Percentiles rank a stretch among this genome's conserved stretches.
These are phyloP conservation scores for Philhelius pedissequus DNA, from an alignment of 2,888 invertebrate species.

Conservation along the genomic window DNA sequence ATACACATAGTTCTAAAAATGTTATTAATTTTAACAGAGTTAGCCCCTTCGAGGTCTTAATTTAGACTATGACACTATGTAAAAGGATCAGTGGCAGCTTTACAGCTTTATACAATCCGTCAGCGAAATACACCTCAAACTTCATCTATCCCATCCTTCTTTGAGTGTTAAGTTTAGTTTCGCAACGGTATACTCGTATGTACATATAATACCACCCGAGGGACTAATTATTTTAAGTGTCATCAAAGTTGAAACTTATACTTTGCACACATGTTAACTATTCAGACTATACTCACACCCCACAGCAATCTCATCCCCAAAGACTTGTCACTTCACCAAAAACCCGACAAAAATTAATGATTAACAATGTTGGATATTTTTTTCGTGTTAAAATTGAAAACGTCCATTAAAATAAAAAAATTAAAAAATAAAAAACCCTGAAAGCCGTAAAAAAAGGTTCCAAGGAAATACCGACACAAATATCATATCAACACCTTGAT, in stretches of 20 bases:
- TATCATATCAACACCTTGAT: slow-evolving; percentile 42
- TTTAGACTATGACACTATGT: not conserved
- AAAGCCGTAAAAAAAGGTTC: not conserved
- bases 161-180: not conserved
- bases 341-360: not conserved
- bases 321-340: not conserved
- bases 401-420: slow-evolving; percentile 12
- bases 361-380: not conserved
- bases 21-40: slow-evolving; percentile 42
- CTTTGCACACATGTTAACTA: not conserved
- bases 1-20: not conserved
- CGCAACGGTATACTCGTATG: not conserved
- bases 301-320: not conserved
- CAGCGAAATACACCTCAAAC: not conserved
- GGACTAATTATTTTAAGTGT: slow-evolving; percentile 63
- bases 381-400: slow-evolving; percentile 37
- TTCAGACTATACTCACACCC: not conserved
- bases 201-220: slow-evolving; percentile 6
- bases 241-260: slow-evolving; percentile 34
- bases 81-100: not conserved
- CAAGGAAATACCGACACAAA: slow-evolving; percentile 1
- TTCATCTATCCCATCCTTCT: not conserved
- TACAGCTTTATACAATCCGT: not conserved
- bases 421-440: not conserved
- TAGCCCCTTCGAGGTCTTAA: slow-evolving; percentile 39